phyloP scores from a whole-genome alignment of 2,888 invertebrate genomes.

The Spatulosminthurus flaviceps region DNA sequence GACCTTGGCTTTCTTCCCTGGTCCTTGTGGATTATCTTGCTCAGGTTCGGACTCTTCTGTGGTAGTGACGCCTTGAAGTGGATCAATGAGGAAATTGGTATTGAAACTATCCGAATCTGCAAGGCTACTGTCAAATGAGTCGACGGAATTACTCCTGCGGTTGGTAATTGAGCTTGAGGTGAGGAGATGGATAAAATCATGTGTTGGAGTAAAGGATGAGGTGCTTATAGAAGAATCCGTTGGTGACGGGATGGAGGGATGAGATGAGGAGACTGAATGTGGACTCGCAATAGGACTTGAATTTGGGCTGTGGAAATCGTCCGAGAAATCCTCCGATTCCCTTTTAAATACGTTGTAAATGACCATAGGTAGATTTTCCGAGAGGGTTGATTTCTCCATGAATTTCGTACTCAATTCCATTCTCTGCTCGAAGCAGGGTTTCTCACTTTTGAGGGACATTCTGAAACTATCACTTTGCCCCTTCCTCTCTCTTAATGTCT shows the following conservation, averaged over 20 bases:
- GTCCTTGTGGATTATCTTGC: background rate
- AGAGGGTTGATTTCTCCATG: background rate
- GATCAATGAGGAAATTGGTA: no score
- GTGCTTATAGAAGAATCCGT: conserved; percentile 29
- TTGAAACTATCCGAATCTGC: background rate
- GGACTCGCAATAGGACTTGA: conserved; percentile 67
- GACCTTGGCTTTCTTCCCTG: background rate
- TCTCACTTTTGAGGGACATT: conserved; percentile 30
- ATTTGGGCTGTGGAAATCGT: conserved; percentile 67
- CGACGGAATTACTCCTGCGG: conserved; percentile 2
- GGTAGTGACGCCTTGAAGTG: background rate
- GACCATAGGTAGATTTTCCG: conserved; percentile 19
- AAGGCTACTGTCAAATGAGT: conserved; percentile 37
- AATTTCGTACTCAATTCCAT: conserved; percentile 3
- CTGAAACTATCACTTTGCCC: background rate
- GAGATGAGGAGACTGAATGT: conserved; percentile 56
- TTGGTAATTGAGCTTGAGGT: background rate
- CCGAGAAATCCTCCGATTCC: conserved; percentile 56
- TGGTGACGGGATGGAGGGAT: conserved; percentile 48
- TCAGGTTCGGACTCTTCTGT: background rate
- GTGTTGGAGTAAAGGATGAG: conserved; percentile 8
- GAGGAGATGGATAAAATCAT: background rate
- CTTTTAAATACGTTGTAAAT: conserved; percentile 39
- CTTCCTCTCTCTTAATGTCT: no score
- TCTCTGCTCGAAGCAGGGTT: background rate